Evolutionary conservation across 2,888 invertebrate genomes (phyloP).

Genomic region (Dryocosmus kuriphilus): DNA sequence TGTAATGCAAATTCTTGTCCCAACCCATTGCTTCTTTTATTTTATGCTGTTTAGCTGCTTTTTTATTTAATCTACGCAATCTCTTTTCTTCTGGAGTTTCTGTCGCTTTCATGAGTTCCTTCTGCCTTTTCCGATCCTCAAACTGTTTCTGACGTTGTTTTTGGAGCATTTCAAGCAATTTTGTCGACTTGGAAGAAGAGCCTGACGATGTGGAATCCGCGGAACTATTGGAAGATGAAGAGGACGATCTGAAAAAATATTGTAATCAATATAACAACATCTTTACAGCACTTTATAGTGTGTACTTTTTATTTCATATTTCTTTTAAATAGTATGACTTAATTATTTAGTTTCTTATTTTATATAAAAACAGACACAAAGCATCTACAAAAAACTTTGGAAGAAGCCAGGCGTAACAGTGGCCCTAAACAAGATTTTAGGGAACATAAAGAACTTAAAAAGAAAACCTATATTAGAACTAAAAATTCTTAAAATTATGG

Average conservation of each 20-base stretch:
- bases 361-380: neutral
- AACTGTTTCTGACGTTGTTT: constrained; percentile 83
- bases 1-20: constrained; percentile 99
- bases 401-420: too few species aligned
- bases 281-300: too few species aligned
- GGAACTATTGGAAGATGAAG: constrained; percentile 58
- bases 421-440: too few species aligned
- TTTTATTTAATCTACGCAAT: constrained; percentile 90
- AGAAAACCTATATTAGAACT: too few species aligned
- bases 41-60: constrained; percentile 92
- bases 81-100: constrained; percentile 98
- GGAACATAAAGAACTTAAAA: too few species aligned
- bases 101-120: constrained; percentile 89
- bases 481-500: too few species aligned
- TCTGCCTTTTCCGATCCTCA: constrained; percentile 84
- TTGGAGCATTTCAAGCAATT: constrained; percentile 86
- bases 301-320: neutral
- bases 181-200: constrained; percentile 81
- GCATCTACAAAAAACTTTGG: too few species aligned
- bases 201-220: constrained; percentile 66
- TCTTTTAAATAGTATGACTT: neutral
- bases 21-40: constrained; percentile 96
- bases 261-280: neutral
- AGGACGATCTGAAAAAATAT: constrained; percentile 40
- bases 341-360: neutral